A percentile compares a stretch with the other conserved stretches of the same genome.
Evolutionary conservation across 92 coral and sea anemone species (phyloP).

Genomic region (Actinostola sp.): DNA sequence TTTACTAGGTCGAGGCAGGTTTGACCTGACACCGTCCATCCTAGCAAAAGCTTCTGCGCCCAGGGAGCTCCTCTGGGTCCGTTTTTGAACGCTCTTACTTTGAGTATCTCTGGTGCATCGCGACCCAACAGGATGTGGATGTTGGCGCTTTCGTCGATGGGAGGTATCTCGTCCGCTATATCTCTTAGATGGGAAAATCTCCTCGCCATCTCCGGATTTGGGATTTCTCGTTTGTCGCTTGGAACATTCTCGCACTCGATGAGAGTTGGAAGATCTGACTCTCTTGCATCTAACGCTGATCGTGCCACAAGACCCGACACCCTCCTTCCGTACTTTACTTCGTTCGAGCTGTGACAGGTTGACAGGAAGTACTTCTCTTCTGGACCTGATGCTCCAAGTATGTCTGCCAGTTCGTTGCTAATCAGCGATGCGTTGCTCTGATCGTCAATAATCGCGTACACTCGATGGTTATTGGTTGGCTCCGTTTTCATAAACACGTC

Average conservation of each 20-base stretch:
- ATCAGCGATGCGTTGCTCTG: constrained; percentile 36
- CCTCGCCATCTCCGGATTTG: constrained; percentile 45
- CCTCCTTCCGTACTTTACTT: constrained; percentile 18
- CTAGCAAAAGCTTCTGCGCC: constrained; percentile 40
- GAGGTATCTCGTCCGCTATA: constrained; percentile 54
- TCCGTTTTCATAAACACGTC: constrained; percentile 6
- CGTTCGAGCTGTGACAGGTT: constrained; percentile 21
- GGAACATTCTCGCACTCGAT: constrained; percentile 50
- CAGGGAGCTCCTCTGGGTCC: constrained; percentile 48
- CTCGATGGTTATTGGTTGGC: constrained; percentile 6
- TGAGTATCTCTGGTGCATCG: constrained; percentile 50
- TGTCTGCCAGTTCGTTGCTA: constrained; percentile 31
- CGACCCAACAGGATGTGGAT: constrained; percentile 42
- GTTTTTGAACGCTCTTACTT: constrained; percentile 31
- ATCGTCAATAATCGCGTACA: constrained; percentile 26
- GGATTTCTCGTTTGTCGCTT: constrained; percentile 45
- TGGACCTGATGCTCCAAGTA: constrained; percentile 14
- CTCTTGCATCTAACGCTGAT: constrained; percentile 13
- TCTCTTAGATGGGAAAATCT: constrained; percentile 43
- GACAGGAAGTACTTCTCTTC: constrained; percentile 28
- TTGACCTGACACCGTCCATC: constrained; percentile 52
- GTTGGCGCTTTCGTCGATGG: constrained; percentile 27
- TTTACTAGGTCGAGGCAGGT: constrained; percentile 33
- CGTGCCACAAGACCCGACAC: constrained; percentile 23
- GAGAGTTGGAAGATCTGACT: constrained; percentile 27